phyloP scores from a whole-genome alignment of 2,797 vertebrate species.

The Tokudaia muenninki region DNA sequence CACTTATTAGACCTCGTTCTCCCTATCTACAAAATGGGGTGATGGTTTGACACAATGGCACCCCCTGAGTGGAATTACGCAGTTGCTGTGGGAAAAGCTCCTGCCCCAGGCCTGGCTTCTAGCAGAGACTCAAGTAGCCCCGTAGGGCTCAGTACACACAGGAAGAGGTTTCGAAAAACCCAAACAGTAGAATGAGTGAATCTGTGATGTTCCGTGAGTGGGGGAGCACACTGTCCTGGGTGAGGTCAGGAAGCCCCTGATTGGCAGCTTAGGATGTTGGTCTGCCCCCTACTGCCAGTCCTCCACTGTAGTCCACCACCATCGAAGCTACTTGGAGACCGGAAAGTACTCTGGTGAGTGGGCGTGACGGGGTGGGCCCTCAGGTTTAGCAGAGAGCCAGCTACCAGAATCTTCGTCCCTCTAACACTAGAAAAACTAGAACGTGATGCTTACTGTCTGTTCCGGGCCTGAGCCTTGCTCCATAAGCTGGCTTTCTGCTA shows the following conservation, averaged over 20 bases:
- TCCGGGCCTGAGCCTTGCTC: not conserved
- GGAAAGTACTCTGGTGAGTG: constrained; percentile 71
- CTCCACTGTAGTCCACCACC: not conserved
- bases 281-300: constrained; percentile 71
- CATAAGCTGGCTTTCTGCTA: not conserved
- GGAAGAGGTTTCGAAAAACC: not conserved
- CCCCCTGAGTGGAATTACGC: not conserved
- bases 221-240: not conserved
- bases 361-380: not conserved
- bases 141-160: not conserved
- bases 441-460: not conserved
- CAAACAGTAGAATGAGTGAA: not conserved
- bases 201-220: not conserved
- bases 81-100: not conserved
- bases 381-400: not conserved
- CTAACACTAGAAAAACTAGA: constrained; percentile 11
- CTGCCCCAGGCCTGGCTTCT: not conserved
- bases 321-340: not conserved
- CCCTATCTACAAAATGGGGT: not conserved
- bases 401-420: not conserved
- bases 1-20: not conserved
- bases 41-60: not conserved
- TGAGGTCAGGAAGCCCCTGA: not conserved
- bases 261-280: constrained; percentile 7
- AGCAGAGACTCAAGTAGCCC: not conserved